phyloP scores from a whole-genome alignment of 2,888 invertebrate species.

The Tethea ocularis region DNA sequence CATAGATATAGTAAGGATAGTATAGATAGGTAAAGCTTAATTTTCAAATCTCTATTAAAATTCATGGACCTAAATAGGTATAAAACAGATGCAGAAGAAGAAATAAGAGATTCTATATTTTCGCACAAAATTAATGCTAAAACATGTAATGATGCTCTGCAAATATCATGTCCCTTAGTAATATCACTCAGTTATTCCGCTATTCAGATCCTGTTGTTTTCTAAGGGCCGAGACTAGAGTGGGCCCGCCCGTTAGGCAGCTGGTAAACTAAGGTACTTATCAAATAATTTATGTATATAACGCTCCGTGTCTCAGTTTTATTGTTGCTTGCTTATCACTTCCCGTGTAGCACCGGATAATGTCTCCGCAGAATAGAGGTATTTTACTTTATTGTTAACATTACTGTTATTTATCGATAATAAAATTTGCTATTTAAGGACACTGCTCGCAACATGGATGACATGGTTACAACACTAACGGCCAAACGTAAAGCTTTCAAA shows the following conservation, averaged over 20 bases:
- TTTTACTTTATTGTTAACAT: slow-evolving; percentile 2
- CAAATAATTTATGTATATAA: slow-evolving; percentile 5
- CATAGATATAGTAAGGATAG: too few species aligned
- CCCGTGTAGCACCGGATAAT: slow-evolving; percentile 3
- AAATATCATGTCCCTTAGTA: neutral
- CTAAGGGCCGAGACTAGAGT: neutral
- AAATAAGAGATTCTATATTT: too few species aligned
- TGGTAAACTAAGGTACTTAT: slow-evolving; percentile 3
- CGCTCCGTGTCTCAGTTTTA: slow-evolving; percentile 2
- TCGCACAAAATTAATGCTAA: neutral
- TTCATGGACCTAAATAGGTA: too few species aligned
- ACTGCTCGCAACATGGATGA: neutral
- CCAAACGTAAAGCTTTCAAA: neutral
- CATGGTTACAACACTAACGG: neutral
- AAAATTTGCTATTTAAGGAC: slow-evolving; percentile 3
- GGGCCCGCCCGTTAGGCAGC: slow-evolving; percentile 3
- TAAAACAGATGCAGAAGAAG: too few species aligned
- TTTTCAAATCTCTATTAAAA: too few species aligned
- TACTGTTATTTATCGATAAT: slow-evolving; percentile 2
- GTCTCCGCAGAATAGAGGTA: slow-evolving; percentile 1
- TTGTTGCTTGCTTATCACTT: slow-evolving; percentile 4
- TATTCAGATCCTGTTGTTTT: neutral
- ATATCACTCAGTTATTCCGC: neutral
- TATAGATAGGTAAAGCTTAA: too few species aligned
- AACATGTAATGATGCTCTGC: neutral